These are phyloP conservation scores for Caenorhabditis drosophilae DNA, from an alignment of 2,888 invertebrate species.

Conservation along the genomic window DNA sequence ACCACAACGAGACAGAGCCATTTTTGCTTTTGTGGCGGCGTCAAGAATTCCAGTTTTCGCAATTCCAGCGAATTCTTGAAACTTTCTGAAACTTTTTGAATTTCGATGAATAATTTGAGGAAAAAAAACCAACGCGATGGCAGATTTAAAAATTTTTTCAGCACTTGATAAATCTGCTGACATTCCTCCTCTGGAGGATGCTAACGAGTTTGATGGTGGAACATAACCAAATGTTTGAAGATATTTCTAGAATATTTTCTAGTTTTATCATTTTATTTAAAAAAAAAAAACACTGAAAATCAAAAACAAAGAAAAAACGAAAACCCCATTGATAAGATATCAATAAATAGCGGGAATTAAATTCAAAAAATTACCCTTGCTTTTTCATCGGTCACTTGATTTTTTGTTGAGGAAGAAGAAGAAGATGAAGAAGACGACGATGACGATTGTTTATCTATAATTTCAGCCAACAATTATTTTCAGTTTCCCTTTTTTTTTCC, in stretches of 20 bases:
- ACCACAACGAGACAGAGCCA: constrained; percentile 66
- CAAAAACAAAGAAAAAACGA: too few species aligned
- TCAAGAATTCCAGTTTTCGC: constrained; percentile 62
- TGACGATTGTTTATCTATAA: neutral
- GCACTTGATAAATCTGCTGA: constrained; percentile 49
- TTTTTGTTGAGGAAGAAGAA: constrained; percentile 16
- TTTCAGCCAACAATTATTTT: neutral
- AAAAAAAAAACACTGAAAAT: too few species aligned
- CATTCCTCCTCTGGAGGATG: constrained; percentile 42
- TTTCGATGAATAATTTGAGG: constrained; percentile 5
- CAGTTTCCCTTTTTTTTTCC: neutral
- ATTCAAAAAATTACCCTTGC: constrained; percentile 57
- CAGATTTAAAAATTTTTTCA: constrained; percentile 44
- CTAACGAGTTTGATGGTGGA: constrained; percentile 45
- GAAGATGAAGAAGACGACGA: constrained; percentile 4
- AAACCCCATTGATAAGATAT: too few species aligned
- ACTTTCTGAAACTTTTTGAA: constrained; percentile 49
- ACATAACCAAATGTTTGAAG: constrained; percentile 67
- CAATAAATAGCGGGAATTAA: too few species aligned
- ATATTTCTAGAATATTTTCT: constrained; percentile 54
- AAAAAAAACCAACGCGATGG: too few species aligned
- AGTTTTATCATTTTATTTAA: constrained; percentile 5
- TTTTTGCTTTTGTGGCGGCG: constrained; percentile 60
- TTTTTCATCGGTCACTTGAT: constrained; percentile 53
- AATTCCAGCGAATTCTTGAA: constrained; percentile 68